phyloP scores from a whole-genome alignment of 2,797 vertebrate genomes.

The Ctenochaetus hawaiiensis region DNA sequence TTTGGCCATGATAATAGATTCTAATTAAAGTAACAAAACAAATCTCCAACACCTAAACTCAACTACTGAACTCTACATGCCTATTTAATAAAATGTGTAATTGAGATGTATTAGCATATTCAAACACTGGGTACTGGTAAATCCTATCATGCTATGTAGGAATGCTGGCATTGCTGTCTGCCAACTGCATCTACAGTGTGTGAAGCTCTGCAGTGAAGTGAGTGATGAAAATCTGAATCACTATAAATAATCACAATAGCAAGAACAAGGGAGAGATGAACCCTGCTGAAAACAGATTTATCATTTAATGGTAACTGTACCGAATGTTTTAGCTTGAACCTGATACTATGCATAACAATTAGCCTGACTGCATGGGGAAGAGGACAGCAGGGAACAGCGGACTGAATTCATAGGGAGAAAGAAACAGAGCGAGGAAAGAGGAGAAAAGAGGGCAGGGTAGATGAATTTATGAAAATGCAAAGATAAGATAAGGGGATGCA shows the following conservation, averaged over 20 bases:
- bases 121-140: slow-evolving; percentile 6
- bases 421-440: neutral
- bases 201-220: slow-evolving; percentile 4
- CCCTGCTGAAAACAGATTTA: slow-evolving; percentile 15
- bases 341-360: slow-evolving; percentile 24
- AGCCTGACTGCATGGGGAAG: neutral
- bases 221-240: slow-evolving; percentile 25
- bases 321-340: slow-evolving; percentile 27
- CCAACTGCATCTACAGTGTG: neutral
- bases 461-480: neutral
- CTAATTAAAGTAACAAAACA: neutral
- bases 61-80: neutral
- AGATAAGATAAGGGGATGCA: neutral
- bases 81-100: neutral
- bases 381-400: neutral
- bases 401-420: neutral
- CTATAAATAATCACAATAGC: slow-evolving; percentile 34
- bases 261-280: slow-evolving; percentile 1
- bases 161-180: slow-evolving; percentile 19
- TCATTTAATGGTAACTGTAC: slow-evolving; percentile 14
- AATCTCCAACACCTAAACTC: slow-evolving; percentile 1
- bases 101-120: neutral
- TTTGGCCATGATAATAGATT: neutral
- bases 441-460: neutral
- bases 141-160: slow-evolving; percentile 19